Percentiles rank a stretch among this genome's conserved stretches.
Conservation (phyloP, 1,140 invertebrate genomes). For the Popillia japonica region DNA sequence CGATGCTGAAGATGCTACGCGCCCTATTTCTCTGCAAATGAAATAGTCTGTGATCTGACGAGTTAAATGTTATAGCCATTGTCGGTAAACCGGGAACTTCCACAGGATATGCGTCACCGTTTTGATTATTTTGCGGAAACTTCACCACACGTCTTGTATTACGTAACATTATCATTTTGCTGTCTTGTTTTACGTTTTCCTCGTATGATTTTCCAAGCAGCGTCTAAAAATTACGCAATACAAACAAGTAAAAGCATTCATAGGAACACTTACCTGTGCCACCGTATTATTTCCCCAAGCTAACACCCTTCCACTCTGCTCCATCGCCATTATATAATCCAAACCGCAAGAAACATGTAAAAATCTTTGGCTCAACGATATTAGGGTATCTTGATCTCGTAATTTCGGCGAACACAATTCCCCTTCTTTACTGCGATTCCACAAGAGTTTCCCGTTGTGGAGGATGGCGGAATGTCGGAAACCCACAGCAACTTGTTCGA, state of each 20-base stretch:
- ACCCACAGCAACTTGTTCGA: slow-evolving; percentile 56
- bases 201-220: slow-evolving; percentile 60
- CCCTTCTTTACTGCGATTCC: slow-evolving; percentile 56
- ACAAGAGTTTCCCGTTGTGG: slow-evolving; percentile 55
- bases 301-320: slow-evolving; percentile 65
- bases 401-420: slow-evolving; percentile 55
- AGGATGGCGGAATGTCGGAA: slow-evolving; percentile 54
- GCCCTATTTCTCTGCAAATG: slow-evolving; percentile 48
- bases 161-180: slow-evolving; percentile 62
- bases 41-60: slow-evolving; percentile 48
- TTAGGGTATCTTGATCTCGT: slow-evolving; percentile 50
- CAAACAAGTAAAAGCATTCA: not conserved
- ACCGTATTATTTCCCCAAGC: slow-evolving; percentile 72
- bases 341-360: slow-evolving; percentile 70
- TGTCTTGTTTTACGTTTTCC: slow-evolving; percentile 57
- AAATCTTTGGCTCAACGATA: slow-evolving; percentile 53
- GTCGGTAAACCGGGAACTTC: slow-evolving; percentile 58
- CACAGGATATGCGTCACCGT: slow-evolving; percentile 53
- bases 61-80: slow-evolving; percentile 57
- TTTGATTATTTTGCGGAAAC: slow-evolving; percentile 57
- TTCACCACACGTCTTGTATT: slow-evolving; percentile 63
- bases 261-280: slow-evolving; percentile 62
- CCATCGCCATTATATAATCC: slow-evolving; percentile 76
- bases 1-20: slow-evolving; percentile 47
- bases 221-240: slow-evolving; percentile 48